Conservation (phyloP, 2,113 vertebrate species). For the Chlamydotis undulata region DNA sequence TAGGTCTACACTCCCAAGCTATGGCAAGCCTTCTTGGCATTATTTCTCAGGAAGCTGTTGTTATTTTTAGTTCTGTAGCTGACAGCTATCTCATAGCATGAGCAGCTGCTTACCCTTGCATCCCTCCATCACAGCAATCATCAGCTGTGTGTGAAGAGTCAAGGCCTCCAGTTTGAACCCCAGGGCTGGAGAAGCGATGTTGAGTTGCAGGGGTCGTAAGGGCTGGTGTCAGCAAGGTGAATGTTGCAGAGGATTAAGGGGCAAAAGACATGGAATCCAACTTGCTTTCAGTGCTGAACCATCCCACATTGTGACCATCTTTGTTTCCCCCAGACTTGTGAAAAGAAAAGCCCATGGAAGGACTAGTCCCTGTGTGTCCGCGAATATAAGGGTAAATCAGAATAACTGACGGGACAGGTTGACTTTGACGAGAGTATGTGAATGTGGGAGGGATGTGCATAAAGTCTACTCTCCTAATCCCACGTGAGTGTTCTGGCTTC, state of each 20-base stretch:
- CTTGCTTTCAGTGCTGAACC: not conserved
- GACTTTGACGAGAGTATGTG: not conserved
- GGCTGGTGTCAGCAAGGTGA: not conserved
- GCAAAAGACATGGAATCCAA: not conserved
- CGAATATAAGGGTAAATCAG: not conserved
- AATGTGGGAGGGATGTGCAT: not conserved
- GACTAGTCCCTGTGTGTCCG: not conserved
- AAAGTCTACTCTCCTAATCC: not conserved
- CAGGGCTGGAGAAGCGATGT: not conserved
- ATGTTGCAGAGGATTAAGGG: not conserved
- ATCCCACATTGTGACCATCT: not conserved
- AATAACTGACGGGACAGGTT: not conserved
- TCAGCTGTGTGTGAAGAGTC: not conserved
- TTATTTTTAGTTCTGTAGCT: slow-evolving; percentile 6
- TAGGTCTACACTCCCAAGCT: not conserved
- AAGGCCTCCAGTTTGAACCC: not conserved
- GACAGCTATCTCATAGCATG: not conserved
- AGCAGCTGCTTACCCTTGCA: slow-evolving; percentile 20
- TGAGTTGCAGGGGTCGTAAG: not conserved
- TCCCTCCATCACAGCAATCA: not conserved
- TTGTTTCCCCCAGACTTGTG: not conserved
- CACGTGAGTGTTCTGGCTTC: not conserved
- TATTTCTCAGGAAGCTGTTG: not conserved
- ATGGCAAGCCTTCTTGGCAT: not conserved
- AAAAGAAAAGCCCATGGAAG: not conserved